Conservation (phyloP, 2,797 vertebrate genomes). For the Semotilus atromaculatus region DNA sequence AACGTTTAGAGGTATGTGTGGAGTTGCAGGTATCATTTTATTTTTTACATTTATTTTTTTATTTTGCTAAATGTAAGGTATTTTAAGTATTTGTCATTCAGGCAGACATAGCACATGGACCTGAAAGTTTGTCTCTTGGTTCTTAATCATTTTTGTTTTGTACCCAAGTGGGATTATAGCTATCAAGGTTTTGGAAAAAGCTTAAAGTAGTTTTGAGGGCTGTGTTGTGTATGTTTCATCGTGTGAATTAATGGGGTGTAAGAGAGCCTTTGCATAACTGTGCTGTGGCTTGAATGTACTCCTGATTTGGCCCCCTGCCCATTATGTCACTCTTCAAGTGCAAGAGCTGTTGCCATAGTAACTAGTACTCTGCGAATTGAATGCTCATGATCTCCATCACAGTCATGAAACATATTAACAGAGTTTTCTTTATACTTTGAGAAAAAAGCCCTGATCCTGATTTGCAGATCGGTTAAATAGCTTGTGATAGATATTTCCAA, state of each 20-base stretch:
- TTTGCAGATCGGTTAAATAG: neutral
- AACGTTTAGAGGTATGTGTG: constrained; percentile 90
- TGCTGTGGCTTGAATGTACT: constrained; percentile 57
- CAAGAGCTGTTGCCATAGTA: constrained; percentile 78
- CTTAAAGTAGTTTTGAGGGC: constrained; percentile 2
- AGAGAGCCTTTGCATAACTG: constrained; percentile 38
- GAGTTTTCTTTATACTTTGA: neutral
- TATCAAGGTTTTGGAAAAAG: constrained; percentile 7
- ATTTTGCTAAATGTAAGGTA: neutral
- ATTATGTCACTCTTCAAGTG: constrained; percentile 58
- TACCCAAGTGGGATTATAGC: constrained; percentile 2
- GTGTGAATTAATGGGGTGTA: neutral
- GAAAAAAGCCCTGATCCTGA: neutral
- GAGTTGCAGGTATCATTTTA: neutral
- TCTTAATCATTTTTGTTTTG: neutral
- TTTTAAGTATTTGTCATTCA: neutral
- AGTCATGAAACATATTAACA: constrained; percentile 21
- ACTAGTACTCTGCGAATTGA: constrained; percentile 61
- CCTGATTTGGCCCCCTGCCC: constrained; percentile 60
- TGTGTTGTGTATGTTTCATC: constrained; percentile 18
- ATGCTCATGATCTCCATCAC: constrained; percentile 39
- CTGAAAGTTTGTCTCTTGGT: neutral
- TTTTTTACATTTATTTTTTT: too few relatives aligned
- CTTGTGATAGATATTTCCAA: neutral
- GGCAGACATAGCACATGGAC: neutral